These are phyloP conservation scores for Oikopleura albicans DNA, from an alignment of 23 tunicate genomes.

Conservation along the genomic window DNA sequence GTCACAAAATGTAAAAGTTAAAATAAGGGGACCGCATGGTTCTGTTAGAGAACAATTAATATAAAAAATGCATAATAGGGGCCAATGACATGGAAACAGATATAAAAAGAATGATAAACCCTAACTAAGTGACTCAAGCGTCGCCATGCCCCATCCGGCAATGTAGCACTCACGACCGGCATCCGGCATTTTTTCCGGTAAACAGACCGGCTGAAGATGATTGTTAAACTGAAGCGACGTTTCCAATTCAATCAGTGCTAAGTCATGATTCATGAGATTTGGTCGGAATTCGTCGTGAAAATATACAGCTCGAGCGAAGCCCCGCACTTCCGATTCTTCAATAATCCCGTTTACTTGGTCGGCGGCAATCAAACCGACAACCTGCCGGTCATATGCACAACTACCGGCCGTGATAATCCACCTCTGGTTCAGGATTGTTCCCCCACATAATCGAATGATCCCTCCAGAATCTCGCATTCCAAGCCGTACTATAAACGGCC, in stretches of 20 bases:
- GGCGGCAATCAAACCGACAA: not conserved
- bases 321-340: slow-evolving; percentile 1
- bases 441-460: not conserved
- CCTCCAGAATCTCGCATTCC: slow-evolving; percentile 9
- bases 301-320: not conserved
- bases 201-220: not conserved
- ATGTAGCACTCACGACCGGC: not conserved
- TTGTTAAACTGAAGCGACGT: not conserved
- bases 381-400: not conserved
- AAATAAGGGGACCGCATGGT: no score
- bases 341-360: slow-evolving; percentile 1
- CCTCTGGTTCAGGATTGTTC: not conserved
- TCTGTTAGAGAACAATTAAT: no score
- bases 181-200: not conserved
- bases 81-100: no score
- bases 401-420: slow-evolving; percentile 13
- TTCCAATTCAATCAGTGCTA: not conserved
- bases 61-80: no score
- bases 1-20: no score
- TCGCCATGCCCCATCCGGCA: slow-evolving; percentile 13
- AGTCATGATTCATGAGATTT: not conserved
- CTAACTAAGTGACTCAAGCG: not conserved
- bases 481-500: not conserved
- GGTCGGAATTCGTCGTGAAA: not conserved
- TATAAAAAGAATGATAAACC: no score